These are phyloP conservation scores for Chironomus striatipennis DNA, from an alignment of 1,140 invertebrate genomes.

Conservation along the genomic window DNA sequence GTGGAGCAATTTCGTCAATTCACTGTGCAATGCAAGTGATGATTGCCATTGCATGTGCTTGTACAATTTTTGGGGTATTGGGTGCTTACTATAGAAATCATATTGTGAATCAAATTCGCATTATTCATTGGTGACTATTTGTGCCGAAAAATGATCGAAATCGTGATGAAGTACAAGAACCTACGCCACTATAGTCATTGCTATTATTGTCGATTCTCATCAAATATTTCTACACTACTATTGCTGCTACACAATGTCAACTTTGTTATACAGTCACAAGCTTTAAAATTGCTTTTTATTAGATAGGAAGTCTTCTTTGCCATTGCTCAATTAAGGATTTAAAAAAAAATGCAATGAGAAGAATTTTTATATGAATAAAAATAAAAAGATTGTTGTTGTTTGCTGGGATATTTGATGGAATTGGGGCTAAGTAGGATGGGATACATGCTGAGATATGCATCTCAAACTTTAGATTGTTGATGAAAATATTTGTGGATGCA, in stretches of 20 bases:
- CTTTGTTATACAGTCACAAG: no score
- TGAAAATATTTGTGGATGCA: no score
- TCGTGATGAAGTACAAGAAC: not conserved
- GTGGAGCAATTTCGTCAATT: constrained; percentile 38
- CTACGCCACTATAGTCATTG: not conserved
- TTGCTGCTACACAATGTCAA: constrained; percentile 10
- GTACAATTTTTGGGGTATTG: constrained; percentile 39
- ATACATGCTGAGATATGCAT: no score
- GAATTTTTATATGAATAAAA: no score
- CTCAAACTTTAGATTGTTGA: no score
- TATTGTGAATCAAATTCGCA: constrained; percentile 38
- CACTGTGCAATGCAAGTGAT: constrained; percentile 41
- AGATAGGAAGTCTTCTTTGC: not conserved
- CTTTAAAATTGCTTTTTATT: not conserved
- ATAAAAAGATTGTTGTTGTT: no score
- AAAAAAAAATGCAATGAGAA: not conserved
- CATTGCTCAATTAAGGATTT: not conserved
- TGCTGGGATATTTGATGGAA: no score
- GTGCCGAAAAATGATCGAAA: constrained; percentile 17
- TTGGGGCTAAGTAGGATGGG: no score
- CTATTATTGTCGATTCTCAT: constrained; percentile 12
- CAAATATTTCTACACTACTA: not conserved
- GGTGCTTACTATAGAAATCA: constrained; percentile 40
- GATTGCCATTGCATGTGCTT: constrained; percentile 39
- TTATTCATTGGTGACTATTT: constrained; percentile 37